Conservation (phyloP, 2,113 vertebrate genomes). For the Phaethornis superciliosus region DNA sequence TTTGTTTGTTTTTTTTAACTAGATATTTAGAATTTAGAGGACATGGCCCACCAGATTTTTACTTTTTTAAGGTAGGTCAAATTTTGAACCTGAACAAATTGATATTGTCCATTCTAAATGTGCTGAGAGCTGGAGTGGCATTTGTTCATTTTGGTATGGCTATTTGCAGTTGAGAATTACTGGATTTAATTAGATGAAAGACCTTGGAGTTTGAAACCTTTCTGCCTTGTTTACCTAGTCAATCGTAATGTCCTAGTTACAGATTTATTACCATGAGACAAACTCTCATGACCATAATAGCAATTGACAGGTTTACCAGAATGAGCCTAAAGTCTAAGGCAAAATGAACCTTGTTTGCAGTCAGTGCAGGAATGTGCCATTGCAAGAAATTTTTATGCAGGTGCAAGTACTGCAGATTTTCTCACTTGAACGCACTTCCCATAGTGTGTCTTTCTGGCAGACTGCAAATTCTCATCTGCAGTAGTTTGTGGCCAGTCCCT, state of each 20-base stretch:
- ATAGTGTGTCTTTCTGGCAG: neutral
- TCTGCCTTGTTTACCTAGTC: neutral
- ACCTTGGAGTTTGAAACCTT: neutral
- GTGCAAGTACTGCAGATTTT: neutral
- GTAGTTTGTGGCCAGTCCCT: conserved; percentile 19
- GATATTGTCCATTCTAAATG: conserved; percentile 65
- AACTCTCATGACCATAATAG: neutral
- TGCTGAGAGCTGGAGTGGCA: conserved; percentile 61
- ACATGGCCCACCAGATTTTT: conserved; percentile 65
- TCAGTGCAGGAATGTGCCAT: neutral
- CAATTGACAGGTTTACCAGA: neutral
- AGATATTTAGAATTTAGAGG: conserved; percentile 72
- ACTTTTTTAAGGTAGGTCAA: conserved; percentile 69
- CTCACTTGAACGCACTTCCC: neutral
- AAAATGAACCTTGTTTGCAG: neutral
- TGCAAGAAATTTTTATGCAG: neutral
- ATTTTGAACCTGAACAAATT: conserved; percentile 52
- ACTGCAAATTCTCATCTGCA: conserved; percentile 5
- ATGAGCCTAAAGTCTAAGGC: neutral
- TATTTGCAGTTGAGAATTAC: conserved; percentile 58
- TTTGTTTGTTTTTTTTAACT: conserved; percentile 70
- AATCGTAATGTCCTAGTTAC: neutral
- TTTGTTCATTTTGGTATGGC: conserved; percentile 68
- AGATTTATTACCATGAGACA: neutral
- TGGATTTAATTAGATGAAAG: neutral